A percentile compares a stretch with the other conserved stretches of the same genome.
These are phyloP conservation scores for Odontesthes bonariensis DNA, from an alignment of 2,113 vertebrate species.

Conservation along the genomic window DNA sequence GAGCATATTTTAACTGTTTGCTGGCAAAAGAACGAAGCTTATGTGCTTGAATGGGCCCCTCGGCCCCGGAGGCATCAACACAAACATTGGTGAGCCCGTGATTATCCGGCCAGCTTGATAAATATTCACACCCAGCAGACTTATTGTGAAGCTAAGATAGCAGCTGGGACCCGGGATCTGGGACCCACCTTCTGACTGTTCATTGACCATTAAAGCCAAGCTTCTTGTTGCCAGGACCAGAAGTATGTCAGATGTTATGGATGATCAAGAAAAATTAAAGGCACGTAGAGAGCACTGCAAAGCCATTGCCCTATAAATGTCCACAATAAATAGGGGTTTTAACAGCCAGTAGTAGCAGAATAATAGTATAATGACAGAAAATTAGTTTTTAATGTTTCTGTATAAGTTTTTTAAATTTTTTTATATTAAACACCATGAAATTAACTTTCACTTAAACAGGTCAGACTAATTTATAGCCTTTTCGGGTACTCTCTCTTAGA, in stretches of 20 bases:
- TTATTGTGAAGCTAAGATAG: constrained; percentile 68
- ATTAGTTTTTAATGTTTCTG: too few species aligned
- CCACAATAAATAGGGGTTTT: neutral
- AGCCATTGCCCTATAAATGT: neutral
- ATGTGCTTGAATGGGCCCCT: constrained; percentile 50
- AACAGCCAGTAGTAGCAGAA: too few species aligned
- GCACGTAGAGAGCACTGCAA: too few species aligned
- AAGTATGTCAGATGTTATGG: neutral
- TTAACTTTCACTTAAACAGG: neutral
- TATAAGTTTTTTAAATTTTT: too few species aligned
- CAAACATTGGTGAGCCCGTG: constrained; percentile 59
- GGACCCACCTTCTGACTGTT: constrained; percentile 39
- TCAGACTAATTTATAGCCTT: neutral
- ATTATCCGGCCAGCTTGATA: constrained; percentile 68
- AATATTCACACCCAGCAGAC: constrained; percentile 73
- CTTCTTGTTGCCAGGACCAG: constrained; percentile 51
- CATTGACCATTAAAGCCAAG: constrained; percentile 40
- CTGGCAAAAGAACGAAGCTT: constrained; percentile 52
- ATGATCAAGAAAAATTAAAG: neutral
- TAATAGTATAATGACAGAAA: too few species aligned
- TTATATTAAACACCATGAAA: too few species aligned
- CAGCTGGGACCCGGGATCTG: constrained; percentile 73
- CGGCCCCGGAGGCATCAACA: constrained; percentile 56
- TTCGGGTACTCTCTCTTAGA: too few species aligned
- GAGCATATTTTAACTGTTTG: constrained; percentile 39